Conservation (phyloP, 2,113 vertebrate species). For the Hippocampus comes region DNA sequence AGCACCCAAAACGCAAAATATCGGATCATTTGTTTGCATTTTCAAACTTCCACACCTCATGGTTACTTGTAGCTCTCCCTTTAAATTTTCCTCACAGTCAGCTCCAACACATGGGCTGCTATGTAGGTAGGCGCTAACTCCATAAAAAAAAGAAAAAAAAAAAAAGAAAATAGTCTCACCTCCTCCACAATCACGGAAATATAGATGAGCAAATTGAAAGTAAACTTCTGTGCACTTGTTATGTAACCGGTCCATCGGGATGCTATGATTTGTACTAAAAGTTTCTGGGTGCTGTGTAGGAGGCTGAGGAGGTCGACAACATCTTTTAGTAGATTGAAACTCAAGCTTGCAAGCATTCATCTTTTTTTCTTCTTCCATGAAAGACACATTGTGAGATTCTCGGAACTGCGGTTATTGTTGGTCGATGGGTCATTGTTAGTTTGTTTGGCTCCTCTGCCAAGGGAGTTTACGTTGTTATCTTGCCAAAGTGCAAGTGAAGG, state of each 20-base stretch:
- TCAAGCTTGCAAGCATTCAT: conserved; percentile 22
- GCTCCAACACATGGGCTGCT: conserved; percentile 50
- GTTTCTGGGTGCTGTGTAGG: conserved; percentile 53
- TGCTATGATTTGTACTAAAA: conserved; percentile 48
- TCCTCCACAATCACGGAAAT: conserved; percentile 68
- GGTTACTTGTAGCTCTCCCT: conserved; percentile 35
- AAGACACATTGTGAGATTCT: conserved; percentile 8
- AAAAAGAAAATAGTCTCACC: conserved; percentile 49
- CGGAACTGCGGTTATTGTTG: conserved; percentile 5
- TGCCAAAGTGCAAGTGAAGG: not conserved
- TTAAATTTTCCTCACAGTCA: conserved; percentile 22
- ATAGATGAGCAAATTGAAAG: conserved; percentile 60
- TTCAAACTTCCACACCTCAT: conserved; percentile 31
- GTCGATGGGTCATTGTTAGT: not conserved
- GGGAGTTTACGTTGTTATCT: not conserved
- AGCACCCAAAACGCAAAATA: not conserved
- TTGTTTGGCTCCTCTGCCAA: not conserved
- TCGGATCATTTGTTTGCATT: conserved; percentile 8
- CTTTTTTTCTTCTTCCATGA: conserved; percentile 8
- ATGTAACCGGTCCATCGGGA: conserved; percentile 59
- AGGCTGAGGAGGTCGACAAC: conserved; percentile 41
- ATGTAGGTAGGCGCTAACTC: conserved; percentile 62
- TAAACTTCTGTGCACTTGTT: conserved; percentile 54
- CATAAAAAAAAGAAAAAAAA: conserved; percentile 34
- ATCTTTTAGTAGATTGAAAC: conserved; percentile 38